Evolutionary conservation across 2,888 invertebrate species (phyloP).

Genomic region (Harmothoe impar): DNA sequence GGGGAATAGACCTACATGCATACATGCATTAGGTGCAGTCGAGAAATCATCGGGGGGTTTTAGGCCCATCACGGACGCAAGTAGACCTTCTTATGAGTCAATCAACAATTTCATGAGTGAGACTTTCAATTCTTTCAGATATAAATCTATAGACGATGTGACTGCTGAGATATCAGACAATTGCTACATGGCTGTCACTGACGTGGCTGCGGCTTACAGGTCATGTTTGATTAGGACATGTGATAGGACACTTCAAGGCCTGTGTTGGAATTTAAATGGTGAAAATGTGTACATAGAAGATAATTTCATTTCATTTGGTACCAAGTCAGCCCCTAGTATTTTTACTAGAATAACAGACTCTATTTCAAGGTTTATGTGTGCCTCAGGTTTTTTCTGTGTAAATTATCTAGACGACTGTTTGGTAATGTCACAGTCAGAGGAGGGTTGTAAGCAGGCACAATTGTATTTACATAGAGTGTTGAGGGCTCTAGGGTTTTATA

Average conservation of each 20-base stretch:
- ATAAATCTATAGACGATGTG: neutral
- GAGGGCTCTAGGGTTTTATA: too few species aligned
- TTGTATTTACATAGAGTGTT: neutral
- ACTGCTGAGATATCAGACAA: too few species aligned
- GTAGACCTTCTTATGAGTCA: neutral
- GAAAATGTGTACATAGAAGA: too few species aligned
- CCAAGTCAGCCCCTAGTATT: neutral
- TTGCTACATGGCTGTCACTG: too few species aligned
- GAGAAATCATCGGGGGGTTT: neutral
- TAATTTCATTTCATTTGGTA: neutral
- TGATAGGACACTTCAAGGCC: neutral
- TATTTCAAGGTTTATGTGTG: too few species aligned
- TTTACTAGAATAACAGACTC: neutral
- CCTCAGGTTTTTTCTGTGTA: too few species aligned
- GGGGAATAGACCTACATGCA: neutral
- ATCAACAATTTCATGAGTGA: neutral
- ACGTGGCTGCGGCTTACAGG: too few species aligned
- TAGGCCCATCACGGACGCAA: neutral
- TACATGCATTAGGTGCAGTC: neutral
- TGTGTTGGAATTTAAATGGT: too few species aligned
- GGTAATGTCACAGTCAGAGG: neutral
- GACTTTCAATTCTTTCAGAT: neutral
- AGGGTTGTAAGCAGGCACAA: neutral
- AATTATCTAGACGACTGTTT: conserved; percentile 12
- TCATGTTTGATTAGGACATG: neutral